Evolutionary conservation across 2,797 vertebrate genomes (phyloP).

Genomic region (Urosaurus nigricauda): DNA sequence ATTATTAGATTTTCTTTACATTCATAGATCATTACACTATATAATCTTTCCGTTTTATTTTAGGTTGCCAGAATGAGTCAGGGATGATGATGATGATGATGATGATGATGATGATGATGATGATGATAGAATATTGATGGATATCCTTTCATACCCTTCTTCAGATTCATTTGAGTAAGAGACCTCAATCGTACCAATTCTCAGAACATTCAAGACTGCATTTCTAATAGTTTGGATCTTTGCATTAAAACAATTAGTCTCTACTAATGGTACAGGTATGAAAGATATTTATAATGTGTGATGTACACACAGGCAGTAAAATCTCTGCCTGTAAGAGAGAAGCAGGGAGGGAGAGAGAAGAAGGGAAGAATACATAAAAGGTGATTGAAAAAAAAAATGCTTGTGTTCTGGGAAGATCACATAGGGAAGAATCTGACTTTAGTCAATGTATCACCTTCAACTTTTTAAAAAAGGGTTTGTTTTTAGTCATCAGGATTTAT

Average conservation of each 20-base stretch:
- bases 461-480: no score
- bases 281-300: background rate
- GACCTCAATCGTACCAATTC: background rate
- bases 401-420: background rate
- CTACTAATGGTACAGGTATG: background rate
- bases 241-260: background rate
- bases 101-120: no score
- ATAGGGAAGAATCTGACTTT: background rate
- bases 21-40: background rate
- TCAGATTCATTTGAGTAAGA: background rate
- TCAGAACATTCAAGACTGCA: background rate
- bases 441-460: background rate
- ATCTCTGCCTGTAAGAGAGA: background rate
- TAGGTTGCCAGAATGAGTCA: background rate
- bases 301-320: background rate
- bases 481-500: background rate
- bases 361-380: background rate
- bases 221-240: background rate
- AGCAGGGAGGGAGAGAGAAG: no score
- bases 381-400: background rate
- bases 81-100: no score
- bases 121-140: background rate
- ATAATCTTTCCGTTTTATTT: background rate
- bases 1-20: background rate
- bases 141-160: conserved; percentile 1